Percentiles rank a stretch among this genome's conserved stretches.
Conservation (phyloP, 2,113 vertebrate species). For the Actenoides hombroni region DNA sequence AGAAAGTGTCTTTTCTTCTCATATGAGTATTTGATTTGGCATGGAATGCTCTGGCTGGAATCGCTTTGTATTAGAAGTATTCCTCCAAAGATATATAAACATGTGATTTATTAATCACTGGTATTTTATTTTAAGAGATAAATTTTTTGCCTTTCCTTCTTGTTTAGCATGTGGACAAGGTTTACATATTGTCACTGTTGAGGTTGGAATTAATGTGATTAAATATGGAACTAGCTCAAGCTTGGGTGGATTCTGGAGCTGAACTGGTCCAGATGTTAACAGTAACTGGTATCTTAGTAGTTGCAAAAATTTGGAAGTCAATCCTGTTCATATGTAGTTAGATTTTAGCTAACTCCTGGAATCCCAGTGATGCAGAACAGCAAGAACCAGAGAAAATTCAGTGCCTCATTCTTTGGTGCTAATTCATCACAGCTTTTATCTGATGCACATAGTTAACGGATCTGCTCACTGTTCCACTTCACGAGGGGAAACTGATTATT, state of each 20-base stretch:
- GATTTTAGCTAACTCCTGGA: background rate
- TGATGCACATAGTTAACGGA: background rate
- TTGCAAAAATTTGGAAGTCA: background rate
- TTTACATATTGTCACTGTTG: constrained; percentile 36
- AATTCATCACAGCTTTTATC: background rate
- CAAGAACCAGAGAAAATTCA: background rate
- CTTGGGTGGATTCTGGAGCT: constrained; percentile 33
- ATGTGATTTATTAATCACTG: constrained; percentile 70
- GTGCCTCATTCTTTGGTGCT: background rate
- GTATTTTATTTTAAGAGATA: constrained; percentile 61
- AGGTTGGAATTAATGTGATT: constrained; percentile 52
- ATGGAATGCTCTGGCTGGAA: constrained; percentile 9
- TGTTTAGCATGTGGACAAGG: constrained; percentile 26
- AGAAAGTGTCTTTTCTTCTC: constrained; percentile 43
- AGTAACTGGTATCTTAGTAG: constrained; percentile 2
- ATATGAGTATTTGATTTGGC: constrained; percentile 70
- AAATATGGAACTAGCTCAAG: constrained; percentile 44
- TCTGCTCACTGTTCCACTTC: background rate
- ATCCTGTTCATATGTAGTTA: background rate
- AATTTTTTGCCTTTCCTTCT: constrained; percentile 43
- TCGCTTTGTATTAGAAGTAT: constrained; percentile 56
- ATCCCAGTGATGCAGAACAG: background rate
- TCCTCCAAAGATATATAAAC: constrained; percentile 65
- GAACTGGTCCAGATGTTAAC: constrained; percentile 22
- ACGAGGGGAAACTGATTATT: background rate